Conservation (phyloP, 2,113 vertebrate genomes). For the Saccopteryx leptura region DNA sequence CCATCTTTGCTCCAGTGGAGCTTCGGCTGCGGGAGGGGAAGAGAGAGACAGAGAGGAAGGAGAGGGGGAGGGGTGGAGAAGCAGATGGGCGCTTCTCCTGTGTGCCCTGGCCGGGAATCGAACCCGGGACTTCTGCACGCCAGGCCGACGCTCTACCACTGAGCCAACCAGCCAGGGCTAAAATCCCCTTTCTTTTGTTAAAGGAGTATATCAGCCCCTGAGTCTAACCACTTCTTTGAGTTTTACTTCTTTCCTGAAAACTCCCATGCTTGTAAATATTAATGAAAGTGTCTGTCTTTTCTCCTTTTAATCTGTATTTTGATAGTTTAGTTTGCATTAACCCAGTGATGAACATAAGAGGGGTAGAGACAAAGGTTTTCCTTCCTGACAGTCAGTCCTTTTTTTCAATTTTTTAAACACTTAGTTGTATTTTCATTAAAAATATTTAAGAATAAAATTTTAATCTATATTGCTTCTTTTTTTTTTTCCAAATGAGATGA, state of each 20-base stretch:
- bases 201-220: neutral
- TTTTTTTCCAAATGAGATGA: neutral
- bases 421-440: neutral
- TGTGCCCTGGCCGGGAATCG: too few species aligned
- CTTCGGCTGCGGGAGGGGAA: too few species aligned
- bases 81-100: too few species aligned
- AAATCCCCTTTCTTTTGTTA: neutral
- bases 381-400: neutral
- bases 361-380: neutral
- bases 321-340: neutral
- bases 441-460: conserved; percentile 1
- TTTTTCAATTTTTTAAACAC: neutral
- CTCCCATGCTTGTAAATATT: neutral
- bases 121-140: too few species aligned
- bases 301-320: neutral
- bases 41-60: too few species aligned
- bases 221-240: neutral
- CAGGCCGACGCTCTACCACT: too few species aligned
- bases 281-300: neutral
- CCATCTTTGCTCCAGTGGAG: too few species aligned
- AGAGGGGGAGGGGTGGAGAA: too few species aligned
- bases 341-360: neutral
- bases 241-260: conserved; percentile 5
- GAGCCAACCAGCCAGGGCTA: too few species aligned
- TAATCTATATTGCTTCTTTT: neutral